Evolutionary conservation across 2,888 invertebrate species (phyloP).

Genomic region (Melipona beecheii): DNA sequence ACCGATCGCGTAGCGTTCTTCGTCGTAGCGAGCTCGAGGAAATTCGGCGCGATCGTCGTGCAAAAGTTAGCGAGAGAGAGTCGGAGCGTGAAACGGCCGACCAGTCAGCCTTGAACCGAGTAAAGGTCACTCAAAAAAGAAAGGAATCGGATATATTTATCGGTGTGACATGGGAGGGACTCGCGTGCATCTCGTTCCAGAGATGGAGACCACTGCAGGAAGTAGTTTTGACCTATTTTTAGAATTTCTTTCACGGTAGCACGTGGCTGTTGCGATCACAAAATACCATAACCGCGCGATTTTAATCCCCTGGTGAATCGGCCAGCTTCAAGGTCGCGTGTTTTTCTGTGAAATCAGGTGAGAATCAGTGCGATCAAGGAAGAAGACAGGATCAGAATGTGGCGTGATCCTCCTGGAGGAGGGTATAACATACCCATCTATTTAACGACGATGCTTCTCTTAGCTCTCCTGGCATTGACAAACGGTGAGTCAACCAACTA

Average conservation of each 20-base stretch:
- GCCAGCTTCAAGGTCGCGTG: slow-evolving; percentile 52
- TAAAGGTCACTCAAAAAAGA: slow-evolving; percentile 33
- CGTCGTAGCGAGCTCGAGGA: background rate
- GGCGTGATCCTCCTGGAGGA: slow-evolving; percentile 80
- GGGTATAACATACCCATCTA: slow-evolving; percentile 68
- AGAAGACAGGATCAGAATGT: slow-evolving; percentile 75
- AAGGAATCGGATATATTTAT: slow-evolving; percentile 15
- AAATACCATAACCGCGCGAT: background rate
- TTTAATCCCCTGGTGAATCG: background rate
- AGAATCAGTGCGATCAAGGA: slow-evolving; percentile 69
- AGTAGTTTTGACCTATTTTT: background rate
- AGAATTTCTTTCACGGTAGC: background rate
- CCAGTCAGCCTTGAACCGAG: slow-evolving; percentile 53
- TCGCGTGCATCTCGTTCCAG: slow-evolving; percentile 4
- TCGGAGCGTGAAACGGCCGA: background rate
- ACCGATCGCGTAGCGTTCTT: slow-evolving; percentile 29
- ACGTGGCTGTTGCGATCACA: slow-evolving; percentile 34
- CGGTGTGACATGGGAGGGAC: slow-evolving; percentile 3
- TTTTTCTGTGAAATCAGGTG: slow-evolving; percentile 69
- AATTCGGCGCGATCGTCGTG: background rate
- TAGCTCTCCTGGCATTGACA: slow-evolving; percentile 74
- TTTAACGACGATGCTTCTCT: slow-evolving; percentile 71
- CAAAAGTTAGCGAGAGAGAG: background rate
- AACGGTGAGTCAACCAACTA: slow-evolving; percentile 74
- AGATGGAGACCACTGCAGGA: too few species aligned